These are phyloP conservation scores for Amphimallon solstitiale DNA, from an alignment of 2,888 invertebrate species.

Conservation along the genomic window DNA sequence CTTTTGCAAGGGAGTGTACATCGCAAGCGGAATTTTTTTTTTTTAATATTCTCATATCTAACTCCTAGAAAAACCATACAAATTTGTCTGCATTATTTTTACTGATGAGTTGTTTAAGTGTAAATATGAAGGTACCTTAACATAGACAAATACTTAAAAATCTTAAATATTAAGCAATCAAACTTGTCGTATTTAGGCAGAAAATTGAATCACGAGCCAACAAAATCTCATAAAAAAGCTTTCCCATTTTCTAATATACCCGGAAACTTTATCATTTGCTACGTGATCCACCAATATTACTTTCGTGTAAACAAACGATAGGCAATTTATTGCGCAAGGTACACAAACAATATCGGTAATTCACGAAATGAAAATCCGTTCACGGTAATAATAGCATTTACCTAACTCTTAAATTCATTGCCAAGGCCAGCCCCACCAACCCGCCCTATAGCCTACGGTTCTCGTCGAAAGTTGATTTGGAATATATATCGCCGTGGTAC, in stretches of 20 bases:
- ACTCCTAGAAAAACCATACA: no score
- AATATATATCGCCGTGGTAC: slow-evolving; percentile 5
- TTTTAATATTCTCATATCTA: no score
- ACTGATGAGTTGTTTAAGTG: no score
- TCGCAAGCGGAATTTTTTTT: neutral
- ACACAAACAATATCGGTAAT: slow-evolving; percentile 9
- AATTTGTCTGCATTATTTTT: no score
- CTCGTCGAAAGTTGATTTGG: slow-evolving; percentile 1
- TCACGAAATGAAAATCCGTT: neutral
- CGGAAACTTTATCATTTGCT: neutral
- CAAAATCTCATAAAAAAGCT: no score
- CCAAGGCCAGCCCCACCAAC: slow-evolving; percentile 23
- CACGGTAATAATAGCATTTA: slow-evolving; percentile 8
- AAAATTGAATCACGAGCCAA: no score
- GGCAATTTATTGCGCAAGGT: neutral
- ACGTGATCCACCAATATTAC: neutral
- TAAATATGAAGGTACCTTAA: no score
- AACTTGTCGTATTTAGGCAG: no score
- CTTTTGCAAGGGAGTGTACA: no score
- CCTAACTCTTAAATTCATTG: slow-evolving; percentile 13
- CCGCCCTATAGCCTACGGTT: neutral
- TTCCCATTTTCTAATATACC: no score
- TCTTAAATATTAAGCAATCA: no score
- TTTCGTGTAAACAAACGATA: neutral
- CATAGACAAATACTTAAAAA: no score